A percentile compares a stretch with the other conserved stretches of the same genome.
phyloP scores from a whole-genome alignment of 1,140 invertebrate genomes.

The Drosophila baimaii region DNA sequence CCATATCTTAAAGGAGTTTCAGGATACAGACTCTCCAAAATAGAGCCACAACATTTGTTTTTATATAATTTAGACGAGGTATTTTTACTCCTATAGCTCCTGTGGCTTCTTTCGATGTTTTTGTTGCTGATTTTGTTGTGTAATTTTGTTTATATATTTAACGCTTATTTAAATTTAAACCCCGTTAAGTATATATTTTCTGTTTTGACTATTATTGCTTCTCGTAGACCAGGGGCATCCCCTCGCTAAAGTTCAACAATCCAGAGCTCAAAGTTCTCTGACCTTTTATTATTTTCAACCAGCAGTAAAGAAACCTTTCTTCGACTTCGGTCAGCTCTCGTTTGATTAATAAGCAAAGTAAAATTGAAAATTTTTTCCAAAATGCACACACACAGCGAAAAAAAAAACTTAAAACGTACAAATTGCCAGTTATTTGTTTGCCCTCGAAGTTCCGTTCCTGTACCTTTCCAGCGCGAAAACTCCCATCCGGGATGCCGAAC shows the following conservation, averaged over 20 bases:
- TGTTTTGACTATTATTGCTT: not conserved
- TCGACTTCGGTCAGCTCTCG: slow-evolving; percentile 17
- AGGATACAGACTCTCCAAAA: too few relatives aligned
- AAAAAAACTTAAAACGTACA: slow-evolving; percentile 84
- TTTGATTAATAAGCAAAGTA: slow-evolving; percentile 83
- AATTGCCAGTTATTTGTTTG: slow-evolving; percentile 84
- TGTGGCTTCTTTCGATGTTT: too few relatives aligned
- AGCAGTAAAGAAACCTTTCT: slow-evolving; percentile 13
- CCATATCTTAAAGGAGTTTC: too few relatives aligned
- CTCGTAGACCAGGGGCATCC: too few relatives aligned
- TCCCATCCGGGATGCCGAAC: slow-evolving; percentile 26
- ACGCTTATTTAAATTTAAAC: too few relatives aligned
- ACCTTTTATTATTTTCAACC: slow-evolving; percentile 7
- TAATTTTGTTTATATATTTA: too few relatives aligned
- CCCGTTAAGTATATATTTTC: not conserved
- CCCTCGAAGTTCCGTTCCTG: slow-evolving; percentile 32
- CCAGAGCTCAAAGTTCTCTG: slow-evolving; percentile 3
- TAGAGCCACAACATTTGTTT: too few relatives aligned
- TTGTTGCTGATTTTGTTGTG: too few relatives aligned
- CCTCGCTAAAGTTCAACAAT: slow-evolving; percentile 3
- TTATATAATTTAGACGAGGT: not conserved
- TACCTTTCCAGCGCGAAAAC: slow-evolving; percentile 58
- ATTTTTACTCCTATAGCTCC: too few relatives aligned
- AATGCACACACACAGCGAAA: slow-evolving; percentile 53
- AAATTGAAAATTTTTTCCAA: slow-evolving; percentile 67